phyloP scores from a whole-genome alignment of 2,113 vertebrate genomes.

The Muntiacus muntjak region DNA sequence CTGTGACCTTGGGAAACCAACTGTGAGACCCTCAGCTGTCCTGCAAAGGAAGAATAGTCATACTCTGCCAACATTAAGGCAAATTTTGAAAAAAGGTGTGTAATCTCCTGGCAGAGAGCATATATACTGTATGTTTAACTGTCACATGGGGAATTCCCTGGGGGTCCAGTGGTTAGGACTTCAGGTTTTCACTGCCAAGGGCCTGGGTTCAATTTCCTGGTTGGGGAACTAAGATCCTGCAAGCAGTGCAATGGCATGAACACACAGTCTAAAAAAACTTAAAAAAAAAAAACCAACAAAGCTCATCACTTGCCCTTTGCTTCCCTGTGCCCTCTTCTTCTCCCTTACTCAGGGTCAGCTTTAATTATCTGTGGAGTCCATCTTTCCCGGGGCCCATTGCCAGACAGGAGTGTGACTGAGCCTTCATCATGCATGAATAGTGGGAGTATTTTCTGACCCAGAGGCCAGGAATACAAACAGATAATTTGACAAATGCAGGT shows the following conservation, averaged over 20 bases:
- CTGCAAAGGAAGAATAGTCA: not conserved
- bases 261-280: not conserved
- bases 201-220: not conserved
- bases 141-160: not conserved
- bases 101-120: not conserved
- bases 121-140: too few relatives aligned
- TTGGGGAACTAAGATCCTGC: not conserved
- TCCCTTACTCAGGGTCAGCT: not conserved
- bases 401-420: not conserved
- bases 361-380: accelerated
- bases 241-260: not conserved
- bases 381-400: not conserved
- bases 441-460: not conserved
- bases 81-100: not conserved
- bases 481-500: not conserved
- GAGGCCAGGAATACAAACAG: not conserved
- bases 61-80: not conserved
- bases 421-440: accelerated
- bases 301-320: not conserved
- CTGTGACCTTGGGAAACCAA: not conserved
- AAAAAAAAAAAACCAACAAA: accelerated
- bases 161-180: not conserved
- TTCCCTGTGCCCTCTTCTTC: not conserved
- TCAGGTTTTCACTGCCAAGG: not conserved
- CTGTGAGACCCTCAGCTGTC: not conserved